Evolutionary conservation across 2,888 invertebrate species (phyloP).

Genomic region (Villa cingulata): DNA sequence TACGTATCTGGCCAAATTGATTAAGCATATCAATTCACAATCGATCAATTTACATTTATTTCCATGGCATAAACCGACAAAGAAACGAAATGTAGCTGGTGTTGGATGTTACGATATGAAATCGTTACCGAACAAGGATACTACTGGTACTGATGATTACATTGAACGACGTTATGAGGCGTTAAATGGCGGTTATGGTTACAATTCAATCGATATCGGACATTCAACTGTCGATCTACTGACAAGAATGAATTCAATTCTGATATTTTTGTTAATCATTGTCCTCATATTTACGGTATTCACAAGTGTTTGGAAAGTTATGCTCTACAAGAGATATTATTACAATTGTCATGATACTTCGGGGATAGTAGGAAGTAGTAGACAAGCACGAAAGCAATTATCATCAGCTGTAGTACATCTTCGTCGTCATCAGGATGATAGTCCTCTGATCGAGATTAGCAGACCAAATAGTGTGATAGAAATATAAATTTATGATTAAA

Average conservation of each 20-base stretch:
- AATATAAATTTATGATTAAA: too few species aligned
- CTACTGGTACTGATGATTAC: too few species aligned
- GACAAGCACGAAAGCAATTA: too few species aligned
- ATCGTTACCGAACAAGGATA: too few species aligned
- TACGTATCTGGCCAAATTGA: neutral
- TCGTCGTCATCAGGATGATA: too few species aligned
- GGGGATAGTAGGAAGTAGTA: too few species aligned
- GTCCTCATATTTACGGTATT: neutral
- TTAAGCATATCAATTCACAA: neutral
- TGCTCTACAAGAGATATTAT: neutral
- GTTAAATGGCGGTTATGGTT: too few species aligned
- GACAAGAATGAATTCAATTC: neutral
- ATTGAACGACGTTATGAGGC: too few species aligned
- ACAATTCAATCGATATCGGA: neutral
- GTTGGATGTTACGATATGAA: neutral
- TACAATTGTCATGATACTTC: too few species aligned
- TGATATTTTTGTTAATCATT: neutral
- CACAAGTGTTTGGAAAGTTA: neutral
- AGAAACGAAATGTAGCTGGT: slow-evolving; percentile 2
- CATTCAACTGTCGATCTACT: neutral
- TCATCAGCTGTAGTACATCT: too few species aligned
- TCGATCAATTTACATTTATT: neutral
- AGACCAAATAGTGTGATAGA: too few species aligned
- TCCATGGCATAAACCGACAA: neutral
- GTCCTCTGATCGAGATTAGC: too few species aligned